Evolutionary conservation across 2,113 vertebrate species (phyloP).

Genomic region (Semnopithecus entellus): DNA sequence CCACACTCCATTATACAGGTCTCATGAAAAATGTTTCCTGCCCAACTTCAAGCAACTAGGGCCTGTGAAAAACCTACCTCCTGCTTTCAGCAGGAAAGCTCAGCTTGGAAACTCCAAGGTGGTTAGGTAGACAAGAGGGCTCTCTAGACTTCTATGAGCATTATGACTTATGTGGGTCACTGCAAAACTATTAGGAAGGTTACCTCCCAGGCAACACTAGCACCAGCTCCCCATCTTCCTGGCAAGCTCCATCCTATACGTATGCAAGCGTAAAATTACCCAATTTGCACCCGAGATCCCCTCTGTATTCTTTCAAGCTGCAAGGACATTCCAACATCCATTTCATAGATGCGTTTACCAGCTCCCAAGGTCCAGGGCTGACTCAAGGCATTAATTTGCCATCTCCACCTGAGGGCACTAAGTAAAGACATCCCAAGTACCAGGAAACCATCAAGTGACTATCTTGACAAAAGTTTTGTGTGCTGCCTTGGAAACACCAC

Average conservation of each 20-base stretch:
- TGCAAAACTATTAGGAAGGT: conserved; percentile 21
- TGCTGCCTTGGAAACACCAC: not conserved
- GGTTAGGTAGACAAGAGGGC: not conserved
- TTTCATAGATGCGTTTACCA: not conserved
- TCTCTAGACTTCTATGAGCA: not conserved
- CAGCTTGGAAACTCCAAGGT: not conserved
- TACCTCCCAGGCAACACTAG: not conserved
- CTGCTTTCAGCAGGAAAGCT: not conserved
- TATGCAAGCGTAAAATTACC: not conserved
- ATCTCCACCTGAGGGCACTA: too few relatives aligned
- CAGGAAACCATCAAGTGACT: not conserved
- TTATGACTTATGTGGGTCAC: not conserved
- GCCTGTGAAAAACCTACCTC: conserved; percentile 17
- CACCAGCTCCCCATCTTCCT: not conserved
- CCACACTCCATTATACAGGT: conserved; percentile 35
- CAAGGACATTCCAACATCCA: not conserved
- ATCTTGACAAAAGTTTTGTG: not conserved
- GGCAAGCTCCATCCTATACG: not conserved
- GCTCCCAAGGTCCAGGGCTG: not conserved
- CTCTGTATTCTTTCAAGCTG: not conserved
- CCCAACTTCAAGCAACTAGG: not conserved
- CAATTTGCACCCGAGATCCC: not conserved
- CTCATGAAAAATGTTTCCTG: not conserved
- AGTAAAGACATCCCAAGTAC: not conserved
- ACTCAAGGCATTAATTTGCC: not conserved